These are phyloP conservation scores for Holacanthus passer DNA, from an alignment of 2,113 vertebrate species.

Conservation along the genomic window DNA sequence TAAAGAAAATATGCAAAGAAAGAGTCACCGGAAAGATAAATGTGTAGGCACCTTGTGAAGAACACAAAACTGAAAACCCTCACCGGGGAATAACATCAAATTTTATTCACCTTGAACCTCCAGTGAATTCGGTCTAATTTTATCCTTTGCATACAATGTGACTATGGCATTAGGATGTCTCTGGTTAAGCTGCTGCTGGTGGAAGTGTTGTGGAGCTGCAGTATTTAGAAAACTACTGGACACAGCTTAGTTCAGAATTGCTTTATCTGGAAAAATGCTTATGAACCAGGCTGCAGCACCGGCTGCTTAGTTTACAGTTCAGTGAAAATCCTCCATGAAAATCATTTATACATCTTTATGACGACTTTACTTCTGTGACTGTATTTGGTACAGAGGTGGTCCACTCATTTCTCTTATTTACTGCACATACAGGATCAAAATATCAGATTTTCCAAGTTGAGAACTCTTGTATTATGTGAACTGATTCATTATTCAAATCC, in stretches of 20 bases:
- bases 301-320: conserved; percentile 28
- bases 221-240: conserved; percentile 26
- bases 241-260: conserved; percentile 38
- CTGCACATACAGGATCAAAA: not conserved
- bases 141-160: conserved; percentile 77
- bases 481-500: not conserved
- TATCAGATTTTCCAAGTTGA: not conserved
- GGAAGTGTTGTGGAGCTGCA: conserved; percentile 22
- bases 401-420: not conserved
- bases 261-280: conserved; percentile 29
- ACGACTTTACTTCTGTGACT: conserved; percentile 25
- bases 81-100: conserved; percentile 82
- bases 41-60: conserved; percentile 80
- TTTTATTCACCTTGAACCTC: conserved; percentile 84
- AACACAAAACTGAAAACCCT: conserved; percentile 80
- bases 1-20: conserved; percentile 83
- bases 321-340: conserved; percentile 43
- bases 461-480: not conserved
- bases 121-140: conserved; percentile 82
- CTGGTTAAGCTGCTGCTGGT: conserved; percentile 31
- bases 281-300: conserved; percentile 7
- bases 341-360: conserved; percentile 14
- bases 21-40: conserved; percentile 83
- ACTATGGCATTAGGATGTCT: conserved; percentile 38
- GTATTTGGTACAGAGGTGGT: not conserved